phyloP scores from a whole-genome alignment of 2,888 invertebrate species.

The Cryptocephalus primarius region DNA sequence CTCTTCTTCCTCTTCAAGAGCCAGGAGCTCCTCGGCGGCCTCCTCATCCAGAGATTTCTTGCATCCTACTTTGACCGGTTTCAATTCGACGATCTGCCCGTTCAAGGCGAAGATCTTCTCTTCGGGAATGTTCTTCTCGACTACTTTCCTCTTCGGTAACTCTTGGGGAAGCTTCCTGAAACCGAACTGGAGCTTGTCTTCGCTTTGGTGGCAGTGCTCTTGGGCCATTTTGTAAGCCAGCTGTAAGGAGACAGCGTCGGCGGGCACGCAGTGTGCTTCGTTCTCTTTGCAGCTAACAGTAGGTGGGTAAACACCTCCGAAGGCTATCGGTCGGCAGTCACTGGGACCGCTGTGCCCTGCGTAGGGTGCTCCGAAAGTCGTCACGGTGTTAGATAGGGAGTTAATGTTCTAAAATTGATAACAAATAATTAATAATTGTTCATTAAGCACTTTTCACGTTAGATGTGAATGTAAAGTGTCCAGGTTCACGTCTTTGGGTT shows the following conservation, averaged over 20 bases:
- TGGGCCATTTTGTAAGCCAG: slow-evolving; percentile 37
- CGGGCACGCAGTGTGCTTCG: slow-evolving; percentile 23
- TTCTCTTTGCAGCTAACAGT: background rate
- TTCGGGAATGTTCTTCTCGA: slow-evolving; percentile 35
- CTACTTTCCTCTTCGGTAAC: slow-evolving; percentile 15
- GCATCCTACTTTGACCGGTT: slow-evolving; percentile 14
- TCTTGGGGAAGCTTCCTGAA: slow-evolving; percentile 40
- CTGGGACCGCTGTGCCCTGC: too few species aligned
- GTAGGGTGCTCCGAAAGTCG: too few species aligned
- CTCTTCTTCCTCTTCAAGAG: slow-evolving; percentile 16
- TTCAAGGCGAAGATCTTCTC: slow-evolving; percentile 41
- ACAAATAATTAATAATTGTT: too few species aligned
- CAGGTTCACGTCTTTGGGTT: too few species aligned
- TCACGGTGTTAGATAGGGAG: too few species aligned
- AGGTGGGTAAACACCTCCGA: background rate
- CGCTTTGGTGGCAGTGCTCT: slow-evolving; percentile 31
- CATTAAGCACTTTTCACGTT: too few species aligned
- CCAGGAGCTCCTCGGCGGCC: slow-evolving; percentile 27
- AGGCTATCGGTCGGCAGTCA: too few species aligned
- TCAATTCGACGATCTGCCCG: slow-evolving; percentile 42
- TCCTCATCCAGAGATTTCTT: slow-evolving; percentile 23
- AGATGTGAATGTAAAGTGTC: too few species aligned
- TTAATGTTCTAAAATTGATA: too few species aligned
- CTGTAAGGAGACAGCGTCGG: slow-evolving; percentile 41
- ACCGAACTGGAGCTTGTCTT: slow-evolving; percentile 43